Evolutionary conservation across 2,888 invertebrate genomes (phyloP), one percentile per base, ranked within the genome.

Genomic region (Buathra laborator): DNA sequence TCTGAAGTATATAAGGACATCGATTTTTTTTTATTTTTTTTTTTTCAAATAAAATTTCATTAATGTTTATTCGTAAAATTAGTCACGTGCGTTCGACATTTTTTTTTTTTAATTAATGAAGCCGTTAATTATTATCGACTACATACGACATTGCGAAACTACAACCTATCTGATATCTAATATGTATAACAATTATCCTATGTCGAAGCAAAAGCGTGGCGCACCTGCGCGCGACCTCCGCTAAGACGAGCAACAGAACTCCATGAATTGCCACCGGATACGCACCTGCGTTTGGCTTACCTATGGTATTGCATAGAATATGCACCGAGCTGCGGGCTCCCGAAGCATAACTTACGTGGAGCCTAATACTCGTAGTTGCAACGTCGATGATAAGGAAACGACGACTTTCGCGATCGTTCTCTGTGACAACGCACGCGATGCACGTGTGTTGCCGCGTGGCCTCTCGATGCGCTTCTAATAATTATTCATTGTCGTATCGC

Each of bases 241-340:
- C 53, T 66, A 81, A 68, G 81, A 81, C 81, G 77, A 44, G 24
- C 46, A 10, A 59, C 48, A 76, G 76, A 51, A 43, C n/a, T 67
- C 51, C n/a, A 51, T 53, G 71, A 85, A 44, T 44, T 62, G 68
- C 37, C 81, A 87, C 89, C 90, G 90, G 90, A 90, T 90, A 90
- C 88, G 86, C 89, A 90, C 90, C 89, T 89, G 88, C 87, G 80
- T 87, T 75, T 46, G 16, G 19, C 19, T 24, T 77, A 14, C 29
- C 71, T 51, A 77, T 32, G 56, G 72, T 78, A 75, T 81, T 74
- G 71, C 66, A 48, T 53, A 46, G 44, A 77, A 51, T 51, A 3
- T 32, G n/a, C 53, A n/a, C 51, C 86, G 86, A 87, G 83, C 78
- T 89, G 71, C 80, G 80, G 80, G 80, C 59, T 43, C 16, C 12